Evolutionary conservation across 2,113 vertebrate species (phyloP).

Genomic region (Rhombomys opimus): DNA sequence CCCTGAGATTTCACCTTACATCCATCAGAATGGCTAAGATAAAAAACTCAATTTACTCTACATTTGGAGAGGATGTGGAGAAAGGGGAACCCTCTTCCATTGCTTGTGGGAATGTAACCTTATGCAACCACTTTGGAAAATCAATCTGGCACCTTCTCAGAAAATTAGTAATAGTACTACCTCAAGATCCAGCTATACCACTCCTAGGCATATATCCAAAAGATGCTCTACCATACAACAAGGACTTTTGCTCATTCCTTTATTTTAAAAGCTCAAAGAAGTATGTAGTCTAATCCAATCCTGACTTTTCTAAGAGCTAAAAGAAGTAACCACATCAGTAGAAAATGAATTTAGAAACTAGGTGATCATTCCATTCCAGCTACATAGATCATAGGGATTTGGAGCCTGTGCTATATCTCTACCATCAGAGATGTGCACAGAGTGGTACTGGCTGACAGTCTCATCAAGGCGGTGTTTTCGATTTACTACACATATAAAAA

Average conservation of each 20-base stretch:
- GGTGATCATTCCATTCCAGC: background rate
- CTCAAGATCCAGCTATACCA: too few relatives aligned
- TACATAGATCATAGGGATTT: background rate
- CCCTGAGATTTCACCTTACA: too few relatives aligned
- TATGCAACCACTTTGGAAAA: too few relatives aligned
- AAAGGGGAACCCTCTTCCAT: too few relatives aligned
- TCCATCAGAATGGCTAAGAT: too few relatives aligned
- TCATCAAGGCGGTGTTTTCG: background rate
- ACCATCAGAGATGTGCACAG: background rate
- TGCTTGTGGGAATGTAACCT: too few relatives aligned
- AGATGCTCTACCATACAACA: too few relatives aligned
- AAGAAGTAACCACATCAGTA: constrained; percentile 14
- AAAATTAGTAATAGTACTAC: too few relatives aligned
- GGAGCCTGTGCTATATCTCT: background rate
- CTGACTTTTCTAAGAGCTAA: constrained; percentile 31
- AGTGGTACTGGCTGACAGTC: background rate
- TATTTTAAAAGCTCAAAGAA: constrained; percentile 55
- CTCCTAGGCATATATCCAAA: too few relatives aligned
- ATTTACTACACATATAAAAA: constrained; percentile 12
- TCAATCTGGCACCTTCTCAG: too few relatives aligned
- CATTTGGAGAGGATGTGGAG: too few relatives aligned
- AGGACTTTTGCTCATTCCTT: background rate
- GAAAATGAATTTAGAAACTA: background rate
- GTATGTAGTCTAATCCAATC: background rate
- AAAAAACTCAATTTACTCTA: too few relatives aligned